phyloP scores from a whole-genome alignment of 2,888 invertebrate genomes.

The Slavum lentiscoides region DNA sequence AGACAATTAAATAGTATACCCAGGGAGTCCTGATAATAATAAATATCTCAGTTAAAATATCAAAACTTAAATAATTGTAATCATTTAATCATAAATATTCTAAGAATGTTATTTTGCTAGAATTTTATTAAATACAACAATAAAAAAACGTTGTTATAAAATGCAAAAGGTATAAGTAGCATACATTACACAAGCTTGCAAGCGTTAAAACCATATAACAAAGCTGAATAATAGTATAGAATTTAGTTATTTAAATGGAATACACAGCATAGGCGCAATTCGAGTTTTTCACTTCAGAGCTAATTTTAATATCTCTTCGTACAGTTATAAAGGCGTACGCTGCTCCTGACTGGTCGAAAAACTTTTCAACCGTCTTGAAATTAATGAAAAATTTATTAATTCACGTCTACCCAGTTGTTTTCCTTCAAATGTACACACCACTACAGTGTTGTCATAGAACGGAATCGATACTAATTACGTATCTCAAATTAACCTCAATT shows the following conservation, averaged over 20 bases:
- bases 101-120: no score
- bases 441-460: not conserved
- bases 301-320: not conserved
- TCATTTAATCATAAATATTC: no score
- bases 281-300: not conserved
- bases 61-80: no score
- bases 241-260: not conserved
- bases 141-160: not conserved
- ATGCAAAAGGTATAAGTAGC: not conserved
- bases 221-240: not conserved
- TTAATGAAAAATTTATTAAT: not conserved
- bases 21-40: no score
- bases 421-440: not conserved
- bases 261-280: not conserved
- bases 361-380: not conserved
- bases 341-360: not conserved
- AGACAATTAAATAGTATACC: no score
- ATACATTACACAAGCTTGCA: not conserved
- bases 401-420: not conserved
- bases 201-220: not conserved
- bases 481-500: slow-evolving; percentile 56
- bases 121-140: not conserved
- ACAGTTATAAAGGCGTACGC: no score
- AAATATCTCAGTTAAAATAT: no score
- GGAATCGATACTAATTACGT: not conserved